phyloP scores from a whole-genome alignment of 35 echinoderm and acorn worm species.

The Chiridota heheva region DNA sequence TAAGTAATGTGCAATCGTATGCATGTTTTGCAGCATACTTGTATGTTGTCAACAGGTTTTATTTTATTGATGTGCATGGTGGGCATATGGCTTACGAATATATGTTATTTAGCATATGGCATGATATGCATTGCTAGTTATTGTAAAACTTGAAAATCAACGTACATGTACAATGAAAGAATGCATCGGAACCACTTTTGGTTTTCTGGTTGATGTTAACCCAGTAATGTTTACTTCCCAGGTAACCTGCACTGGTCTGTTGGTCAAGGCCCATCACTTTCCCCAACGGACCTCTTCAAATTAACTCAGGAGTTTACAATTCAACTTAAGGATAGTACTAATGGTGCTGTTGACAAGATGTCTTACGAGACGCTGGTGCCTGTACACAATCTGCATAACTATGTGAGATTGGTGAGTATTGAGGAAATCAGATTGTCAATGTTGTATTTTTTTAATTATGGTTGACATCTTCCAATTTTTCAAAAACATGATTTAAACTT shows the following conservation, averaged over 20 bases:
- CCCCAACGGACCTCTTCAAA: slow-evolving; percentile 67
- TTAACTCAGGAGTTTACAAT: slow-evolving; percentile 62
- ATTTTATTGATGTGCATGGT: too few species aligned
- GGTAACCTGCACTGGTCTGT: slow-evolving; percentile 74
- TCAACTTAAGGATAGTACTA: slow-evolving; percentile 50
- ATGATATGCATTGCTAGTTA: too few species aligned
- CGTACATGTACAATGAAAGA: too few species aligned
- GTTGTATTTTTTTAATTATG: not conserved
- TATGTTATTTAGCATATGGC: too few species aligned
- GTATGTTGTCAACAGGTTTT: too few species aligned
- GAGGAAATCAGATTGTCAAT: not conserved
- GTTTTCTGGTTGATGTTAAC: too few species aligned
- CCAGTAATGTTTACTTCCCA: slow-evolving; percentile 27
- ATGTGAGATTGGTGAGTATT: slow-evolving; percentile 73
- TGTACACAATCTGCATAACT: slow-evolving; percentile 72
- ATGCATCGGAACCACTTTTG: too few species aligned
- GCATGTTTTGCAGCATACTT: too few species aligned
- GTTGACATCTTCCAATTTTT: not conserved
- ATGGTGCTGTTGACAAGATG: slow-evolving; percentile 70
- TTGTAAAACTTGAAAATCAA: too few species aligned
- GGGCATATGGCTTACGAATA: too few species aligned
- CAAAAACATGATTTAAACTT: too few species aligned
- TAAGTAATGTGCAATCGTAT: too few species aligned
- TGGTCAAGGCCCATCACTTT: slow-evolving; percentile 50
- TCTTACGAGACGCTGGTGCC: slow-evolving; percentile 78